phyloP scores from a whole-genome alignment of 37 sponge, comb jelly and placozoan species.

The Halisarca cf. caerulea region DNA sequence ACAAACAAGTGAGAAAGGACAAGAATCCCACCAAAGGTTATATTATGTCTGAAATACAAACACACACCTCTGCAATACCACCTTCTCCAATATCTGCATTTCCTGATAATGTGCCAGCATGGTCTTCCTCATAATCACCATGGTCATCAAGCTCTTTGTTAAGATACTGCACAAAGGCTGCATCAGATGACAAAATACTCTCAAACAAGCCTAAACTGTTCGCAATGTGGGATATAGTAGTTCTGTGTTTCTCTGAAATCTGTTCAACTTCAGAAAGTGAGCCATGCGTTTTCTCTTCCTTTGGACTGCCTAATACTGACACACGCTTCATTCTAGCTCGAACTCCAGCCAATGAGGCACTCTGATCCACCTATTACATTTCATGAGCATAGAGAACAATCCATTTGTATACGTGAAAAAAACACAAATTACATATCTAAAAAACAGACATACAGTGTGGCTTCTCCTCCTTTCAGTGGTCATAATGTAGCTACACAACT shows the following conservation, averaged over 20 bases:
- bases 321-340: constrained; percentile 4
- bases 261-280: background rate
- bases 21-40: too few species aligned
- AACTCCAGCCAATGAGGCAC: background rate
- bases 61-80: background rate
- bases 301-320: constrained; percentile 18
- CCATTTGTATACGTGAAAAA: too few species aligned
- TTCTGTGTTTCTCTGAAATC: background rate
- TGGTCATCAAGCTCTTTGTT: constrained; percentile 4
- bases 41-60: background rate
- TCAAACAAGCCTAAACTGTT: background rate
- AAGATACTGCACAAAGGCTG: background rate
- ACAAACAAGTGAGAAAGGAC: too few species aligned
- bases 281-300: background rate
- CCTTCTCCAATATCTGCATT: background rate
- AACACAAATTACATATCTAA: too few species aligned
- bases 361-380: background rate
- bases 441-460: too few species aligned
- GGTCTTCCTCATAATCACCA: background rate
- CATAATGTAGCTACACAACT: too few species aligned
- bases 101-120: background rate
- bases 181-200: background rate
- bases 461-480: too few species aligned
- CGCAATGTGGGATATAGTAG: background rate
- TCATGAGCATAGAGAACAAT: too few species aligned